These are phyloP conservation scores for Pseudomugil gertrudae DNA, from an alignment of 2,797 vertebrate species.

Conservation along the genomic window DNA sequence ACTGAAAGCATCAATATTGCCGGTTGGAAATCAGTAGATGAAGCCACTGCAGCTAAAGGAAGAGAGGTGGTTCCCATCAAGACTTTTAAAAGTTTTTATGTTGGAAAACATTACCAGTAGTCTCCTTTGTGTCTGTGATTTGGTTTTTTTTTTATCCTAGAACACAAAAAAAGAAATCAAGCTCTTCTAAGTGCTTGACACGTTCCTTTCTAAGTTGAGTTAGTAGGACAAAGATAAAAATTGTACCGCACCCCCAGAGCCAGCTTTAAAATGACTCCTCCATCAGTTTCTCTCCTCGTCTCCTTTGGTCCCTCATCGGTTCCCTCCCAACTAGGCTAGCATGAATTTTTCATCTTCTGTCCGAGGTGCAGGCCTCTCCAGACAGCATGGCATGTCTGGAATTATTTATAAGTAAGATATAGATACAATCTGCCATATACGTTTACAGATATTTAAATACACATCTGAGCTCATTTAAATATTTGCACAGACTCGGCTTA, in stretches of 20 bases:
- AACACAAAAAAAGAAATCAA: neutral
- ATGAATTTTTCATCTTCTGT: conserved; percentile 80
- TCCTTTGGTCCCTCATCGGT: conserved; percentile 58
- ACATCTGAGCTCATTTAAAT: neutral
- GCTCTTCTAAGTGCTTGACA: conserved; percentile 4
- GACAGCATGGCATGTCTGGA: conserved; percentile 61
- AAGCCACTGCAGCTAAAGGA: neutral
- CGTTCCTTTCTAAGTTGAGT: conserved; percentile 32
- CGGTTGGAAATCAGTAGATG: neutral
- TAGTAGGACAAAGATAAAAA: conserved; percentile 32
- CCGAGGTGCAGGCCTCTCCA: conserved; percentile 56
- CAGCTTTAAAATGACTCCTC: conserved; percentile 35
- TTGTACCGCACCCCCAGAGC: conserved; percentile 33
- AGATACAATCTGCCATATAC: conserved; percentile 1
- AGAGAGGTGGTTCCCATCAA: too few species aligned
- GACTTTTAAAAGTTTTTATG: too few species aligned
- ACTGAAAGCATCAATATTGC: too few species aligned
- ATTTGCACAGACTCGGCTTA: neutral
- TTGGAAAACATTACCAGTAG: neutral
- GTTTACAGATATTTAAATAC: neutral
- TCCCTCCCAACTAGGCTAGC: conserved; percentile 69
- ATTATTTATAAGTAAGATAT: conserved; percentile 67
- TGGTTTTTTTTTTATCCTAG: neutral
- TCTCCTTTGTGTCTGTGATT: conserved; percentile 1
- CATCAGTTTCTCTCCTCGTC: conserved; percentile 31